Evolutionary conservation across 2,113 vertebrate genomes (phyloP).

Genomic region (Semicossyphus pulcher): DNA sequence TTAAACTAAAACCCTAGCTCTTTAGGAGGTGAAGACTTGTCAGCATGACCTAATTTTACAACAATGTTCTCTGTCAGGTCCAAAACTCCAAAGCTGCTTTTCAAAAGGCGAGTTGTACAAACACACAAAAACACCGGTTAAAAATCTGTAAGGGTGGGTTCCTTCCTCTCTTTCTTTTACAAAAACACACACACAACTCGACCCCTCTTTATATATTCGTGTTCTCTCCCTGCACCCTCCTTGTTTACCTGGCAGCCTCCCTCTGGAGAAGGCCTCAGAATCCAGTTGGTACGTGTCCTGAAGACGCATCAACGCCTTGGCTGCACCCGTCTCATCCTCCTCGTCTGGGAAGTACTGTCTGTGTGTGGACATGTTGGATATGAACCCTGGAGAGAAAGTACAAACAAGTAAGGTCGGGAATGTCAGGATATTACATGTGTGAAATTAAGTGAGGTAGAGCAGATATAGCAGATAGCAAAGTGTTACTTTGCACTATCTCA

Average conservation of each 20-base stretch:
- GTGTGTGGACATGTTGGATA: slow-evolving; percentile 94
- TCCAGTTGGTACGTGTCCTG: slow-evolving; percentile 98
- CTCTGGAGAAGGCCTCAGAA: slow-evolving; percentile 91
- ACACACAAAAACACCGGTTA: not conserved
- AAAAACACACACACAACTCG: too few species aligned
- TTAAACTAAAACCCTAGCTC: not conserved
- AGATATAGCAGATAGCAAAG: not conserved
- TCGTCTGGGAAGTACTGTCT: slow-evolving; percentile 93
- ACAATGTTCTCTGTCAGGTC: not conserved
- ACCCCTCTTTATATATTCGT: not conserved
- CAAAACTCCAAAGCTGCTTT: not conserved
- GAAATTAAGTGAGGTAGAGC: not conserved
- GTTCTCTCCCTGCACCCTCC: not conserved
- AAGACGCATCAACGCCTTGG: slow-evolving; percentile 95
- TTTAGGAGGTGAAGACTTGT: not conserved
- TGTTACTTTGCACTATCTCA: too few species aligned
- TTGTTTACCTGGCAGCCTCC: slow-evolving; percentile 89
- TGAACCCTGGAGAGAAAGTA: slow-evolving; percentile 85
- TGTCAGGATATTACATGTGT: too few species aligned
- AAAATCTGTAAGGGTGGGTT: not conserved
- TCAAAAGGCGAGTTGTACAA: not conserved
- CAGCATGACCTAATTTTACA: not conserved
- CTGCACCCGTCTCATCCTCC: slow-evolving; percentile 94
- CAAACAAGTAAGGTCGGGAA: not conserved
- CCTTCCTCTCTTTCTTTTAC: not conserved